Conservation (phyloP, 2,797 vertebrate genomes). For the Pantherophis alleghaniensis region DNA sequence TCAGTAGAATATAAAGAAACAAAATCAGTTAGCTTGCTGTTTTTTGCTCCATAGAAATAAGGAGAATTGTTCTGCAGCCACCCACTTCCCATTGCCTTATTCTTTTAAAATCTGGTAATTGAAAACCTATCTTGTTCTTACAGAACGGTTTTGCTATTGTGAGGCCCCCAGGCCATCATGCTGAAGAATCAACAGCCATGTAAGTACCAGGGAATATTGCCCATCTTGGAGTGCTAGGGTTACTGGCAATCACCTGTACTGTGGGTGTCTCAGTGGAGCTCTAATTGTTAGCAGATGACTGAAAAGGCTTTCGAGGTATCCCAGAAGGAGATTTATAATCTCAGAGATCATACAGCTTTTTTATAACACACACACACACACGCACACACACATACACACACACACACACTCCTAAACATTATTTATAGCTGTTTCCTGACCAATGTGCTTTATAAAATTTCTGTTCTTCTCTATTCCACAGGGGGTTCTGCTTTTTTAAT, state of each 20-base stretch:
- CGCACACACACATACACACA: slow-evolving; percentile 18
- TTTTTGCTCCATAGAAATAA: slow-evolving; percentile 38
- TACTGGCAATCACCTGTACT: slow-evolving; percentile 88
- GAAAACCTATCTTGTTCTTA: slow-evolving; percentile 74
- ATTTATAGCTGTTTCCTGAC: slow-evolving; percentile 85
- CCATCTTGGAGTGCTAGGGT: slow-evolving; percentile 74
- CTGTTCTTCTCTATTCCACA: slow-evolving; percentile 80
- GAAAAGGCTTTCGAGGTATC: slow-evolving; percentile 85
- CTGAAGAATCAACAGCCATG: slow-evolving; percentile 81
- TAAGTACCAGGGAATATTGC: slow-evolving; percentile 78
- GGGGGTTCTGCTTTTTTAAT: slow-evolving; percentile 85
- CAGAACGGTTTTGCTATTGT: slow-evolving; percentile 82
- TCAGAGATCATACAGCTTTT: slow-evolving; percentile 88
- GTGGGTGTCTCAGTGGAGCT: slow-evolving; percentile 74
- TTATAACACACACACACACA: slow-evolving; percentile 27
- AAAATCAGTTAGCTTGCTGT: slow-evolving; percentile 41
- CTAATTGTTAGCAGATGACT: slow-evolving; percentile 93
- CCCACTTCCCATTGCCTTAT: slow-evolving; percentile 5
- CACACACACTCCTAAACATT: slow-evolving; percentile 82
- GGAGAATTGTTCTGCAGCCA: background rate
- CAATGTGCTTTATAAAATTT: slow-evolving; percentile 79
- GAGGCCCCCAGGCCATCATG: slow-evolving; percentile 79
- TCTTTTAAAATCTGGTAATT: slow-evolving; percentile 55
- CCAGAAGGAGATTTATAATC: slow-evolving; percentile 86
- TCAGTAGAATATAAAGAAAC: slow-evolving; percentile 39